Evolutionary conservation across 2,888 invertebrate genomes (phyloP).

Genomic region (Eumacrocentrus americanus): DNA sequence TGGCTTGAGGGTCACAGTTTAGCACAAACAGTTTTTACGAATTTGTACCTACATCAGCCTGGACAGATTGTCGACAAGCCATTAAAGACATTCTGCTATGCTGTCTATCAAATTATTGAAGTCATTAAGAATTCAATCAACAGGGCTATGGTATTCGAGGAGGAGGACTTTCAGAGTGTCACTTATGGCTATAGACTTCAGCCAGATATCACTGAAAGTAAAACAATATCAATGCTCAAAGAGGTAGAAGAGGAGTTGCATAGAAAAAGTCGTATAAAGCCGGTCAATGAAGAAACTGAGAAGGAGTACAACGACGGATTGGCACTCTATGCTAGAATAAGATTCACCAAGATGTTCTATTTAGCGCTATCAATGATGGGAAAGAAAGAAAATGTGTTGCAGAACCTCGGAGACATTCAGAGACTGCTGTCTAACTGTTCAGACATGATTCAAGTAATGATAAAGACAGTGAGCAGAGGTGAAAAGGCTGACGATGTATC

Average conservation of each 20-base stretch:
- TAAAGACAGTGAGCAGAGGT: slow-evolving; percentile 76
- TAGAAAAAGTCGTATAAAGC: slow-evolving; percentile 70
- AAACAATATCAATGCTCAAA: slow-evolving; percentile 80
- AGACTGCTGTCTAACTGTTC: slow-evolving; percentile 80
- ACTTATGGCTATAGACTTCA: slow-evolving; percentile 87
- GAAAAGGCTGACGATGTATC: slow-evolving; percentile 72
- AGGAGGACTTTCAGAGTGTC: slow-evolving; percentile 96
- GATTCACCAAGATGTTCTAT: slow-evolving; percentile 86
- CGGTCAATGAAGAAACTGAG: slow-evolving; percentile 60
- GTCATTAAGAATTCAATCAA: slow-evolving; percentile 87
- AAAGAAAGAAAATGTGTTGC: slow-evolving; percentile 70
- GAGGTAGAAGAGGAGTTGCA: slow-evolving; percentile 92
- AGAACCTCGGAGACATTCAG: slow-evolving; percentile 77
- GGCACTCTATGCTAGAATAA: slow-evolving; percentile 79
- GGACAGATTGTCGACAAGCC: slow-evolving; percentile 81
- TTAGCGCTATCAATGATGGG: slow-evolving; percentile 77
- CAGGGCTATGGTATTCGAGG: slow-evolving; percentile 87
- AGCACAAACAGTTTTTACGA: slow-evolving; percentile 96
- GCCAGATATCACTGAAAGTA: slow-evolving; percentile 80
- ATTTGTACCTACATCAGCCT: slow-evolving; percentile 92
- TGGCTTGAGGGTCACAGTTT: slow-evolving; percentile 97
- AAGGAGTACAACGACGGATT: slow-evolving; percentile 67
- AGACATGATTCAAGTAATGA: slow-evolving; percentile 82
- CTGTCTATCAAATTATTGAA: slow-evolving; percentile 87
- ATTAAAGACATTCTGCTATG: slow-evolving; percentile 84